Evolutionary conservation across 2,888 invertebrate genomes (phyloP).

Genomic region (Dasypogon diadema): DNA sequence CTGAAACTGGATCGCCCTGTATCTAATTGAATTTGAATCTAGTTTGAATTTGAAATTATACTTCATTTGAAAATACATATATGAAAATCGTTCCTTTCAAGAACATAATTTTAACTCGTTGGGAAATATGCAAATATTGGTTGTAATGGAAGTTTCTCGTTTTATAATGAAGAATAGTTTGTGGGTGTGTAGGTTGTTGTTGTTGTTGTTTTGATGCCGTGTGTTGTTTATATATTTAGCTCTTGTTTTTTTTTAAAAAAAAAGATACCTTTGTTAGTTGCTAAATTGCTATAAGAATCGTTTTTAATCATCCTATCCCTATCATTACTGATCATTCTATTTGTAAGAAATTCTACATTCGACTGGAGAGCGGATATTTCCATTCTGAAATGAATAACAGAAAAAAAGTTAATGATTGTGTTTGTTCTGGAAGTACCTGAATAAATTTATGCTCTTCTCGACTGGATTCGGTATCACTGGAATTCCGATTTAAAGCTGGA

Average conservation of each 20-base stretch:
- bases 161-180: too few species aligned
- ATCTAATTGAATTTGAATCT: too few species aligned
- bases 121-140: background rate
- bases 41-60: too few species aligned
- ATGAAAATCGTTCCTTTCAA: too few species aligned
- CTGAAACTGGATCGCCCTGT: too few species aligned
- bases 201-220: background rate
- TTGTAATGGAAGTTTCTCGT: too few species aligned
- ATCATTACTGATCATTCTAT: slow-evolving; percentile 67
- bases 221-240: too few species aligned
- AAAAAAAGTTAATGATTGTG: slow-evolving; percentile 59
- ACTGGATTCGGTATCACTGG: slow-evolving; percentile 58
- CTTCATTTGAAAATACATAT: too few species aligned
- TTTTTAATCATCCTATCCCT: slow-evolving; percentile 58
- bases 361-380: slow-evolving; percentile 69
- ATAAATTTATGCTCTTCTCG: slow-evolving; percentile 61
- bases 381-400: slow-evolving; percentile 62
- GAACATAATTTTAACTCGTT: too few species aligned
- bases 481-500: slow-evolving; percentile 1
- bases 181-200: too few species aligned
- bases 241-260: background rate
- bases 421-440: slow-evolving; percentile 55
- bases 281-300: slow-evolving; percentile 53
- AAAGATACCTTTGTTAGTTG: slow-evolving; percentile 52
- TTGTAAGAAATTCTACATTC: slow-evolving; percentile 69